A percentile compares a stretch with the other conserved stretches of the same genome.
phyloP scores from a whole-genome alignment of 1,140 invertebrate genomes.

The Phthorimaea operculella region DNA sequence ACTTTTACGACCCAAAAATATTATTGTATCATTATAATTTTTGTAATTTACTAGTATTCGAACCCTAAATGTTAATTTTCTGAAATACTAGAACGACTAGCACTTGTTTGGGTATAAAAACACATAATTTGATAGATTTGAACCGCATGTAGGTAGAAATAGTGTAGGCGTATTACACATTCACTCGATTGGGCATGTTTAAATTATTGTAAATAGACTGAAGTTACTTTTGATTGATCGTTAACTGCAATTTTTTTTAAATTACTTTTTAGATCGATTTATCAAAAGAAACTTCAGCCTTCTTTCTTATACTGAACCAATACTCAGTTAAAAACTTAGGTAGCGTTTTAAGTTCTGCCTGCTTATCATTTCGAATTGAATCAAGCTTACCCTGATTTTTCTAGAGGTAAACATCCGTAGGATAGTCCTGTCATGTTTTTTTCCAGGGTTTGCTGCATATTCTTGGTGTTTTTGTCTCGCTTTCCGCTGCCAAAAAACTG shows the following conservation, averaged over 20 bases:
- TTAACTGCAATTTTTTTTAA: too few species aligned
- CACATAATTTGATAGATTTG: neutral
- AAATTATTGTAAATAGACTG: neutral
- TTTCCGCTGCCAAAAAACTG: conserved; percentile 9
- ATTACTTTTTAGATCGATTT: too few species aligned
- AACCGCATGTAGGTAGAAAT: neutral
- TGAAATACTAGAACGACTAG: neutral
- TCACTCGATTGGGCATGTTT: too few species aligned
- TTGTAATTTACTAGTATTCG: too few species aligned
- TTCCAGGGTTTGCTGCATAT: conserved; percentile 32
- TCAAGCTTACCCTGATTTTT: neutral
- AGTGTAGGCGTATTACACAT: too few species aligned
- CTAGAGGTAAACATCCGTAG: neutral
- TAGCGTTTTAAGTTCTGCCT: conserved; percentile 10
- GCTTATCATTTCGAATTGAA: conserved; percentile 10
- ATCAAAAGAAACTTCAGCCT: neutral
- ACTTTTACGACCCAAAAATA: neutral
- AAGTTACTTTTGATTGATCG: neutral
- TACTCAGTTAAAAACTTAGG: neutral
- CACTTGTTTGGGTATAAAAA: neutral
- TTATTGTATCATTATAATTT: too few species aligned
- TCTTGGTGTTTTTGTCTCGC: conserved; percentile 26
- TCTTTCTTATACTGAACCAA: neutral
- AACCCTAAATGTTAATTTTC: too few species aligned
- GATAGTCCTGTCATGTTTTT: conserved; percentile 23